phyloP scores from a whole-genome alignment of 1,140 invertebrate genomes.

The Drosophila asahinai region DNA sequence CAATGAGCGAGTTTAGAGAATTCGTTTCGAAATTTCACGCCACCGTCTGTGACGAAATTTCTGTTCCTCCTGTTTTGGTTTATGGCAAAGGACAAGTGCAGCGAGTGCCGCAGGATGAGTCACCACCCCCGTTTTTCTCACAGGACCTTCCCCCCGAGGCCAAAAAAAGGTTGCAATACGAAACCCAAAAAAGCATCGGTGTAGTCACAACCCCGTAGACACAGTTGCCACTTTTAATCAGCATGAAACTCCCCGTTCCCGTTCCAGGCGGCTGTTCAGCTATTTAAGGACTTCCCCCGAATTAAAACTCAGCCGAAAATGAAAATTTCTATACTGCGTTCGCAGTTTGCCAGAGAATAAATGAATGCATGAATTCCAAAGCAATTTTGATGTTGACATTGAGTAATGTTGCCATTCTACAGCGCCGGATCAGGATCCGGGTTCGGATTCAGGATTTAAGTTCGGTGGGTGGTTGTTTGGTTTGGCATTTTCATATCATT shows the following conservation, averaged over 20 bases:
- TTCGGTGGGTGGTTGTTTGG: slow-evolving; percentile 74
- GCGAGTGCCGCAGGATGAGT: slow-evolving; percentile 36
- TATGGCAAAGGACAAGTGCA: slow-evolving; percentile 66
- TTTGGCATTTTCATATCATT: slow-evolving; percentile 82
- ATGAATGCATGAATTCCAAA: slow-evolving; percentile 82
- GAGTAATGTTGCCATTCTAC: slow-evolving; percentile 73
- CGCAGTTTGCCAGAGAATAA: slow-evolving; percentile 20
- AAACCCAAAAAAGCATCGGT: slow-evolving; percentile 48
- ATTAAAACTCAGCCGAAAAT: slow-evolving; percentile 71
- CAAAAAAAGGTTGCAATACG: slow-evolving; percentile 70
- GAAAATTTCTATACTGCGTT: slow-evolving; percentile 73
- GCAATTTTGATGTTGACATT: slow-evolving; percentile 82
- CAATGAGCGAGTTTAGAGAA: slow-evolving; percentile 76
- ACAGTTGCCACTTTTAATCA: slow-evolving; percentile 80
- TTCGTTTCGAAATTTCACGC: slow-evolving; percentile 85
- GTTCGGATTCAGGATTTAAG: slow-evolving; percentile 10
- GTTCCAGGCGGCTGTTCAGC: slow-evolving; percentile 58
- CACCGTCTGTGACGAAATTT: slow-evolving; percentile 84
- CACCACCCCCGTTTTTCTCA: slow-evolving; percentile 23
- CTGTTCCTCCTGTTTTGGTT: neutral
- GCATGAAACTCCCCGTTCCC: slow-evolving; percentile 46
- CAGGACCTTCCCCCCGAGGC: slow-evolving; percentile 44
- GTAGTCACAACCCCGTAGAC: slow-evolving; percentile 29
- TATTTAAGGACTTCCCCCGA: slow-evolving; percentile 61
- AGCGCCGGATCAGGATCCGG: neutral